Percentiles rank a stretch among this genome's conserved stretches.
Evolutionary conservation across 2,113 vertebrate genomes (phyloP).

Genomic region (Nesoenas mayeri): DNA sequence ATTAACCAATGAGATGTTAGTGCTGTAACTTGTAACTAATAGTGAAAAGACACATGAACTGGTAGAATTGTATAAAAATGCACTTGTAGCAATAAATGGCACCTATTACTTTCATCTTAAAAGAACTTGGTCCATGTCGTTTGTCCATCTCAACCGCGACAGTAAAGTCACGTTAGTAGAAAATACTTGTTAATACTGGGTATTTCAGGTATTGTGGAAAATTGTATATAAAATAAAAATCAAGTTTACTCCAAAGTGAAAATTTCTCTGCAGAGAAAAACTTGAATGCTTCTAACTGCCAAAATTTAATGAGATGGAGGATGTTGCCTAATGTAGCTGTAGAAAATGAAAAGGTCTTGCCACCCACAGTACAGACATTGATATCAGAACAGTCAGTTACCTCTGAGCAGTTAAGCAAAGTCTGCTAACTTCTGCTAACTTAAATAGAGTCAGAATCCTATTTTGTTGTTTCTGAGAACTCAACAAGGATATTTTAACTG

Average conservation of each 20-base stretch:
- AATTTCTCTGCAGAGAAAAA: neutral
- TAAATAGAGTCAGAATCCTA: neutral
- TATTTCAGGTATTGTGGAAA: neutral
- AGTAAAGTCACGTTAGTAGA: neutral
- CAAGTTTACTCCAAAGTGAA: neutral
- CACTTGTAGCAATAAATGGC: no score
- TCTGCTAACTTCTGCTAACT: neutral
- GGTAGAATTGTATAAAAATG: no score
- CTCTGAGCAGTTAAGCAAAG: neutral
- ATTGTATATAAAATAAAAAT: neutral
- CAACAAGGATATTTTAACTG: neutral
- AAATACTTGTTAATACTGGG: neutral
- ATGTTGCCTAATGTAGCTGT: neutral
- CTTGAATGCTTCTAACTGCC: neutral
- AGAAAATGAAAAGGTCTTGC: neutral
- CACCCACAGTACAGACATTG: neutral
- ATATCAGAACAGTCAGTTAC: neutral
- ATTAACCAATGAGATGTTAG: no score
- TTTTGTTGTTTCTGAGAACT: neutral
- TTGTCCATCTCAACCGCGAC: no score
- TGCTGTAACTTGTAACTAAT: no score
- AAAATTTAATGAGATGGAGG: neutral
- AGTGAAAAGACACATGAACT: no score
- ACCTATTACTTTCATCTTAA: no score
- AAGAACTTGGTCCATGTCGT: no score